Evolutionary conservation across 2,888 invertebrate species (phyloP).

Genomic region (Hylaea fasciaria): DNA sequence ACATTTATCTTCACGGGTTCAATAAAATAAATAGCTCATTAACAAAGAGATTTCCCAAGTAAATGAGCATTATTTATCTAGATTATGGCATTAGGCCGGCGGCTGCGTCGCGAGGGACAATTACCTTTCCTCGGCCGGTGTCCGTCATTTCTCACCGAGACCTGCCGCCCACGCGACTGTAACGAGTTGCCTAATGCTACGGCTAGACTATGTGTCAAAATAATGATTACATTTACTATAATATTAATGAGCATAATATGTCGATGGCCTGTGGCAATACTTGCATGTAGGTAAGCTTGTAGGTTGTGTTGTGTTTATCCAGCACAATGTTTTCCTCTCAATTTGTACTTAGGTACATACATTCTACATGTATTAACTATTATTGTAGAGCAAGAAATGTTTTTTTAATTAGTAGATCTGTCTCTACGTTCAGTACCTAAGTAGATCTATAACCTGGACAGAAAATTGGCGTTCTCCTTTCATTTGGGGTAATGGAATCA

Average conservation of each 20-base stretch:
- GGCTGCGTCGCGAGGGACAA: neutral
- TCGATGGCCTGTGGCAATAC: constrained; percentile 16
- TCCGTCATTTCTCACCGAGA: constrained; percentile 16
- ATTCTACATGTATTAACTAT: too few relatives aligned
- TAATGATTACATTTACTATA: constrained; percentile 24
- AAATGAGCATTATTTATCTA: constrained; percentile 8
- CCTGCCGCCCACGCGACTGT: constrained; percentile 7
- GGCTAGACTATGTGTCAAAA: constrained; percentile 22
- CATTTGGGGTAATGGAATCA: too few relatives aligned
- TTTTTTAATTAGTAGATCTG: too few relatives aligned
- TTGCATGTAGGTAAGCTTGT: neutral
- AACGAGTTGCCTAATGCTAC: constrained; percentile 8
- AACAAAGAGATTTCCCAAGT: constrained; percentile 5
- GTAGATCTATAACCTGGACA: too few relatives aligned
- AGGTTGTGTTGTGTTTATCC: neutral
- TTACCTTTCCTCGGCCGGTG: constrained; percentile 1
- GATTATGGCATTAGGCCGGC: neutral
- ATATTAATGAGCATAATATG: constrained; percentile 9
- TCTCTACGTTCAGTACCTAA: too few relatives aligned
- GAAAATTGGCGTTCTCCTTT: too few relatives aligned
- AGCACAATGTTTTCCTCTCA: too few relatives aligned
- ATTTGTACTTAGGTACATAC: too few relatives aligned
- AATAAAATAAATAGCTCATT: neutral
- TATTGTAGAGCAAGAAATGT: too few relatives aligned
- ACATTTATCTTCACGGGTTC: too few relatives aligned